Base-by-base conservation (phyloP, 2,113 vertebrate species). In the Brachirus orientalis region DNA sequence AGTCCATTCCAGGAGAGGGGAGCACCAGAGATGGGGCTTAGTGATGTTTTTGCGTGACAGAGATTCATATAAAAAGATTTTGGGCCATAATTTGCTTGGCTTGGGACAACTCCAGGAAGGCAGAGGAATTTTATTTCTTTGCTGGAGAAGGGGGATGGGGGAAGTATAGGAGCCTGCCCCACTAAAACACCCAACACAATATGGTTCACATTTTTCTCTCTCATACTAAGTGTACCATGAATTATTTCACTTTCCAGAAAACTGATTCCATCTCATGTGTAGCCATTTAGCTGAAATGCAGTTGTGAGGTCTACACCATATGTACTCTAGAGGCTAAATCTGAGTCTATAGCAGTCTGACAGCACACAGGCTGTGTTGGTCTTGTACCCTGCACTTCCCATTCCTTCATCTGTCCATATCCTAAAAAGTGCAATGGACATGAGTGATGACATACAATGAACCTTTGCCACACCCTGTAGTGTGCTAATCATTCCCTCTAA, bases 31-130 rank as follows among this genome's bases (percentile, higher is more conserved):
- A 81, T 60, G 61, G 50, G 63, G 64, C 71, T 88, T 79, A 45
- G 48, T 55, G 55, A 69, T 74, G 73, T 82, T 88, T 88, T 82
- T 75, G 82, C 79, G 77, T 92, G 86, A 90, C 85, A 83, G 73
- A 82, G 72, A 63, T 90, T 88, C 87, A 86, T 91, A 82, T 84
- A 76, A 91, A 91, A 92, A 79, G 61, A 85, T 83, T 81, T 85
- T 33, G 28, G 65, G 72, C 69, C 52, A 86, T 88, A 87, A 88
- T 90, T 88, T 90, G 79, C 84, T 91, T 92, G 79, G 71, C 79
- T 91, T 93, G 89, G 88, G 79, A 22, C 45, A 0, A 22, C 45
- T 89, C 86, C 85, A 90, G 69, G 74, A 65, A 84, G 64, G 72
- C 75, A 22, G 35, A 72, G 79, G 75, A 79, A 69, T 87, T 89